Evolutionary conservation across 1,140 invertebrate genomes (phyloP).

Genomic region (Drosophila watanabei): DNA sequence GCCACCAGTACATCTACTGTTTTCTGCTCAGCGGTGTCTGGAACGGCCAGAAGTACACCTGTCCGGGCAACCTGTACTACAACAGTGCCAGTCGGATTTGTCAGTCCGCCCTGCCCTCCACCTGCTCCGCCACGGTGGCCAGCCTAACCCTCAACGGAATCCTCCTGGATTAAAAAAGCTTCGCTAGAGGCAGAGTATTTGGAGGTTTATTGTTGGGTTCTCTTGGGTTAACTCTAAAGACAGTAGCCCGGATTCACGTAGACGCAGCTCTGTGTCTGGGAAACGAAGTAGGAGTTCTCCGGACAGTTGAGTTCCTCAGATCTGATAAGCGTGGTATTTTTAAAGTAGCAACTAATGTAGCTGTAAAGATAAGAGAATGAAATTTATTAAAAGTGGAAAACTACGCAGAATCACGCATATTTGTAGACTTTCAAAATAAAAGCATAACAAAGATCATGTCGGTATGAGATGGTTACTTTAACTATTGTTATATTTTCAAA

Average conservation of each 20-base stretch:
- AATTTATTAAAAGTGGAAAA: slow-evolving; percentile 15
- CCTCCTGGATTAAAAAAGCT: slow-evolving; percentile 28
- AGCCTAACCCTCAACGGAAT: slow-evolving; percentile 59
- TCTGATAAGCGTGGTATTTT: slow-evolving; percentile 21
- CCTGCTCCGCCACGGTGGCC: slow-evolving; percentile 44
- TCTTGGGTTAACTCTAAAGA: background rate
- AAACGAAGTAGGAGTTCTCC: slow-evolving; percentile 49
- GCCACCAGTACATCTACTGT: slow-evolving; percentile 70
- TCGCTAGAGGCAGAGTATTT: slow-evolving; percentile 5
- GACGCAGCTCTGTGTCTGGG: slow-evolving; percentile 46
- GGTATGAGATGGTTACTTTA: background rate
- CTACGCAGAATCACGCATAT: background rate
- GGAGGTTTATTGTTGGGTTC: slow-evolving; percentile 26
- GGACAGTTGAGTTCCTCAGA: slow-evolving; percentile 62
- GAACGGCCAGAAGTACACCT: slow-evolving; percentile 59
- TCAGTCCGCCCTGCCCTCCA: slow-evolving; percentile 40
- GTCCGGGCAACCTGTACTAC: slow-evolving; percentile 58
- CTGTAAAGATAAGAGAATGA: slow-evolving; percentile 55
- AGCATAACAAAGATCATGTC: background rate
- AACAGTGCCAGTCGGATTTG: slow-evolving; percentile 51
- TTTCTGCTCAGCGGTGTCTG: slow-evolving; percentile 48
- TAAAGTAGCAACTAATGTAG: slow-evolving; percentile 70
- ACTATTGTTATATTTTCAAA: too few species aligned
- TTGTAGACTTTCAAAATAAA: background rate
- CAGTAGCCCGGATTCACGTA: slow-evolving; percentile 62